These are phyloP conservation scores for Colius striatus DNA, from an alignment of 2,113 vertebrate genomes.

Conservation along the genomic window DNA sequence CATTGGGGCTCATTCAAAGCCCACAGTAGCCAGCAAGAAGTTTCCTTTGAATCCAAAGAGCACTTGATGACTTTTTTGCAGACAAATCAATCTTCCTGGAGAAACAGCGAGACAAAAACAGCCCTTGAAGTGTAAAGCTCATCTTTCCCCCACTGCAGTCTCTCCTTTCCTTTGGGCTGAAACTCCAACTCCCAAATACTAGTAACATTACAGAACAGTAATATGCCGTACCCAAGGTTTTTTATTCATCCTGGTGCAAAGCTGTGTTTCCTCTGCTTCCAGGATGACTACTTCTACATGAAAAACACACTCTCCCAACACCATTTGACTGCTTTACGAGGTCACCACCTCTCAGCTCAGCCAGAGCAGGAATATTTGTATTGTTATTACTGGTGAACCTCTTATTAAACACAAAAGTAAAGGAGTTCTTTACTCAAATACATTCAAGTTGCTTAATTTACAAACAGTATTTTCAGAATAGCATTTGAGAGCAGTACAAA, in stretches of 20 bases:
- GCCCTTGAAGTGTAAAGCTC: not conserved
- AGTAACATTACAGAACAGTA: not conserved
- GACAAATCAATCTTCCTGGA: not conserved
- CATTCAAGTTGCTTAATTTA: not conserved
- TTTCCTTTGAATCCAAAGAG: not conserved
- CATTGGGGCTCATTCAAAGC: not conserved
- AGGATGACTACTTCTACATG: not conserved
- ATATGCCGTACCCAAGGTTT: not conserved
- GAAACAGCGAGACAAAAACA: not conserved
- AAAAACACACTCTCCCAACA: not conserved
- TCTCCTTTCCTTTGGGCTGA: not conserved
- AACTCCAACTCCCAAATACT: not conserved
- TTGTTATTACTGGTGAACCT: not conserved
- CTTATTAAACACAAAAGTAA: not conserved
- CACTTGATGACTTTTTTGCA: rapidly evolving
- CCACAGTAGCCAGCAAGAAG: not conserved
- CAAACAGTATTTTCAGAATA: not conserved
- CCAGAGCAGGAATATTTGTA: not conserved
- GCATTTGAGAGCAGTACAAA: not conserved
- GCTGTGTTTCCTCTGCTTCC: not conserved
- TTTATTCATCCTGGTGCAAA: not conserved
- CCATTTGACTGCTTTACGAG: not conserved
- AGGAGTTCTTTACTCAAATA: not conserved
- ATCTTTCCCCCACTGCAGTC: not conserved
- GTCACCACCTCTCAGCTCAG: not conserved